A percentile compares a stretch with the other conserved stretches of the same genome.
Evolutionary conservation across 2,888 invertebrate genomes (phyloP).

Genomic region (Aphidoletes aphidimyza): DNA sequence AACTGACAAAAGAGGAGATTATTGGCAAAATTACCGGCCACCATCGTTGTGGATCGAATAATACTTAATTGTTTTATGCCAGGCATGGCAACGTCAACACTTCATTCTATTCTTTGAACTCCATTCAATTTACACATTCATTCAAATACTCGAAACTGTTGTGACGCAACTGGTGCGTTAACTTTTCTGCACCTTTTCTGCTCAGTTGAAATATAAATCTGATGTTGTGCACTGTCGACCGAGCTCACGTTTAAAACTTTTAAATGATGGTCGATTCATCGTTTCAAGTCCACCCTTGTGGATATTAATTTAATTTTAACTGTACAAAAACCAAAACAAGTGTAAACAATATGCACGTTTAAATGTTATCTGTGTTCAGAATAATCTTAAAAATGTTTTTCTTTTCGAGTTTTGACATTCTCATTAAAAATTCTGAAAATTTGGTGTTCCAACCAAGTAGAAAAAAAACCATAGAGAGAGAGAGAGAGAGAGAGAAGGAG

Average conservation of each 20-base stretch:
- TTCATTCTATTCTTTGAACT: not conserved
- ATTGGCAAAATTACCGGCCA: slow-evolving; percentile 23
- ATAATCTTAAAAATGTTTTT: not conserved
- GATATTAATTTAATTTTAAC: slow-evolving; percentile 26
- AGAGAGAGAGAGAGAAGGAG: not conserved
- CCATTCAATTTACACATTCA: not conserved
- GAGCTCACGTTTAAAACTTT: not conserved
- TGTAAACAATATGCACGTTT: not conserved
- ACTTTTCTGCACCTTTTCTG: not conserved
- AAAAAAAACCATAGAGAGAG: no score
- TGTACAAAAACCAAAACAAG: not conserved
- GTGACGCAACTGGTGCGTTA: not conserved
- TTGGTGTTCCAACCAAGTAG: not conserved
- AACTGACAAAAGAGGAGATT: not conserved
- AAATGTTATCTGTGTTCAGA: not conserved
- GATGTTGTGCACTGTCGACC: not conserved
- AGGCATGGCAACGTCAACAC: not conserved
- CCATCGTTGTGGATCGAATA: not conserved
- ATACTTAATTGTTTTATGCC: not conserved
- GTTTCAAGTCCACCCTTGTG: not conserved
- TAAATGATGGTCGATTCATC: not conserved
- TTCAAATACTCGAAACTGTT: not conserved
- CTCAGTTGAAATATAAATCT: no score
- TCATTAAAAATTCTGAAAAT: slow-evolving; percentile 20
- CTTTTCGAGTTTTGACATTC: not conserved